phyloP scores from a whole-genome alignment of 2,797 vertebrate genomes.

The Enteromius argenteus region DNA sequence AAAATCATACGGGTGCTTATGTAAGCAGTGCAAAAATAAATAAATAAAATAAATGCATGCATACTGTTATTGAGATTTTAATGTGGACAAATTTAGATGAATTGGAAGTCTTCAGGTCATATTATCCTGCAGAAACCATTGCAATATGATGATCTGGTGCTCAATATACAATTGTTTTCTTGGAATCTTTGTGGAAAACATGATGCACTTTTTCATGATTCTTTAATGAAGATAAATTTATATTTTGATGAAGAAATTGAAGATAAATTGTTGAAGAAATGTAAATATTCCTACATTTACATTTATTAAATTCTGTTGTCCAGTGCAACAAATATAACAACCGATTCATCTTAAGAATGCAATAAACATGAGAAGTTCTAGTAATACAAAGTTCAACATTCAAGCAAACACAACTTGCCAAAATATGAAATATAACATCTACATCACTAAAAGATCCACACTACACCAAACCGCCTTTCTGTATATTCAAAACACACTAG shows the following conservation, averaged over 20 bases:
- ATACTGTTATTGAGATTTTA: not conserved
- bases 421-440: not conserved
- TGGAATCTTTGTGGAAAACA: not conserved
- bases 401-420: not conserved
- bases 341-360: not conserved
- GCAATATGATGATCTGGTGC: not conserved
- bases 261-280: too few relatives aligned
- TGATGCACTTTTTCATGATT: not conserved
- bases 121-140: not conserved
- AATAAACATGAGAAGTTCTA: not conserved
- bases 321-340: not conserved
- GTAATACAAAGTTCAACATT: constrained; percentile 3
- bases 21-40: constrained; percentile 19
- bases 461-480: constrained; percentile 60
- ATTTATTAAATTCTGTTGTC: not conserved
- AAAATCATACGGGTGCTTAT: not conserved
- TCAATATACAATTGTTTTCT: not conserved
- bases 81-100: not conserved
- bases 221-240: not conserved
- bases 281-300: not conserved
- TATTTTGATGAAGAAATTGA: too few relatives aligned
- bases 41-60: not conserved
- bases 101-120: not conserved
- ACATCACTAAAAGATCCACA: not conserved
- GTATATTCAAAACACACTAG: constrained; percentile 55